Evolutionary conservation across 2,113 vertebrate genomes (phyloP).

Genomic region (Psittacula cyanocephala): DNA sequence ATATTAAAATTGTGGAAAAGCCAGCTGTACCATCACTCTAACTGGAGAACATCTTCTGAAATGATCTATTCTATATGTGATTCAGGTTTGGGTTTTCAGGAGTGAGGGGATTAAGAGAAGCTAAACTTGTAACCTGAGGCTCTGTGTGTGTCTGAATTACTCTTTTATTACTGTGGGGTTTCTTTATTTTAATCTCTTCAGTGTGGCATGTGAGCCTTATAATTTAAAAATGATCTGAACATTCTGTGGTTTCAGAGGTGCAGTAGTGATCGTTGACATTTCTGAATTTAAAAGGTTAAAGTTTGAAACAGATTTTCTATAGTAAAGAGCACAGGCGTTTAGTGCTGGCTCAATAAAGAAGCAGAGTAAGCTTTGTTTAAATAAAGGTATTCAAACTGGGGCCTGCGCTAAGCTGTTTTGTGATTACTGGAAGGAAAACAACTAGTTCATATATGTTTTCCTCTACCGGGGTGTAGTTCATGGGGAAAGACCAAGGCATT

Average conservation of each 20-base stretch:
- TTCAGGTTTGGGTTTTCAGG: neutral
- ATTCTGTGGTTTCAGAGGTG: neutral
- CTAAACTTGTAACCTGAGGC: neutral
- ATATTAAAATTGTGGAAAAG: neutral
- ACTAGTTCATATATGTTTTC: neutral
- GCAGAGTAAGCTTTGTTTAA: neutral
- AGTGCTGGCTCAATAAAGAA: neutral
- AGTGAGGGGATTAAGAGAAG: neutral
- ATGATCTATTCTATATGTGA: neutral
- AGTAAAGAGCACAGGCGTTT: neutral
- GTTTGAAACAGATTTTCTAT: neutral
- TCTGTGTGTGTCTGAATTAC: neutral
- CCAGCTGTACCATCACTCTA: neutral
- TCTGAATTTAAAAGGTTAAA: neutral
- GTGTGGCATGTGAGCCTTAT: neutral
- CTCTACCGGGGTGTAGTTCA: neutral
- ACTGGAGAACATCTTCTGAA: conserved; percentile 2
- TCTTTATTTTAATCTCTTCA: neutral
- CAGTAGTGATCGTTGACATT: neutral
- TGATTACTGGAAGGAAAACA: neutral
- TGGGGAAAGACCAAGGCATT: neutral
- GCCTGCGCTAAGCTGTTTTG: neutral
- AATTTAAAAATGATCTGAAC: neutral
- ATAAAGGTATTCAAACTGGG: neutral
- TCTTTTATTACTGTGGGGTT: neutral